Conservation (phyloP, 2,888 invertebrate species). For the Miltochrista miniata region DNA sequence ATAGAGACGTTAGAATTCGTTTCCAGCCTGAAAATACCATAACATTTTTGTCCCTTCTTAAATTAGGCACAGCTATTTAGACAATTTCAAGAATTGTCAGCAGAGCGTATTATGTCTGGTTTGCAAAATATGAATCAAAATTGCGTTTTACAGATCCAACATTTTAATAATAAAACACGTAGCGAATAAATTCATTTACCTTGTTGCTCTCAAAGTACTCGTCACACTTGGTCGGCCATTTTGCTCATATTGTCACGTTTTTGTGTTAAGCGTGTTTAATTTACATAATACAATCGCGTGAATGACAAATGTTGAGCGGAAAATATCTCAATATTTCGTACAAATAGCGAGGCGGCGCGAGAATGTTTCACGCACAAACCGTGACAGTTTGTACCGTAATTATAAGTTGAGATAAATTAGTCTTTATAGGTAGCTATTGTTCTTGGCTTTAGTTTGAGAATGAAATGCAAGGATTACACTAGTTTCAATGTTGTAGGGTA, state of each 20-base stretch:
- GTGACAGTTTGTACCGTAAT: too few species aligned
- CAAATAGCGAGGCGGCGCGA: not conserved
- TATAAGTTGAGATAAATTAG: too few species aligned
- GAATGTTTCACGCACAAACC: not conserved
- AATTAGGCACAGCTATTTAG: too few species aligned
- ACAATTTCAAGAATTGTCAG: too few species aligned
- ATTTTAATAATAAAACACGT: not conserved
- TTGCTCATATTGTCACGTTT: not conserved
- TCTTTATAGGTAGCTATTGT: too few species aligned
- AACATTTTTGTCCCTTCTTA: too few species aligned
- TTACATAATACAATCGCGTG: not conserved
- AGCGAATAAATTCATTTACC: not conserved
- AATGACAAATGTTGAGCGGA: not conserved
- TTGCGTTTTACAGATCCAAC: not conserved
- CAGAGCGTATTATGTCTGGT: not conserved
- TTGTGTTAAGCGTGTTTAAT: not conserved
- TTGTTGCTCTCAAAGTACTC: not conserved
- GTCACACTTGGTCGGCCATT: not conserved
- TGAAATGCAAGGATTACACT: too few species aligned
- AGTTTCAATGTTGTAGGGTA: too few species aligned
- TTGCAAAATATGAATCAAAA: not conserved
- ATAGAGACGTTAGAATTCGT: too few species aligned
- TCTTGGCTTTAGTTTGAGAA: too few species aligned
- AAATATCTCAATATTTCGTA: not conserved
- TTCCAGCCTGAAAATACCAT: too few species aligned